Conservation (phyloP, 2,113 vertebrate species). For the Oreochromis aureus region DNA sequence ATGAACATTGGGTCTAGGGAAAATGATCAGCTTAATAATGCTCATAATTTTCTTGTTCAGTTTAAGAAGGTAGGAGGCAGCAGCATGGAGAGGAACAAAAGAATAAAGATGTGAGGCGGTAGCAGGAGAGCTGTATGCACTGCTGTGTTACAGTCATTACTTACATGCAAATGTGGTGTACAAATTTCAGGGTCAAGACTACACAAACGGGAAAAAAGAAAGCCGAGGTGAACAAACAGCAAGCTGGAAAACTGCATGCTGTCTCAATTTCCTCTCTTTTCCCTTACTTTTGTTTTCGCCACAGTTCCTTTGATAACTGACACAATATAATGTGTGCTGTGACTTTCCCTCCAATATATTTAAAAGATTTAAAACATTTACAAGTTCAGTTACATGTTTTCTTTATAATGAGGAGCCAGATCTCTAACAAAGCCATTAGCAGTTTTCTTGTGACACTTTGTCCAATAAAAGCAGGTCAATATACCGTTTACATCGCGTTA, state of each 20-base stretch:
- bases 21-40: background rate
- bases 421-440: background rate
- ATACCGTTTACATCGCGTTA: background rate
- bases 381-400: background rate
- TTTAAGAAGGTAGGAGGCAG: background rate
- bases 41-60: background rate
- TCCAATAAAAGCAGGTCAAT: background rate
- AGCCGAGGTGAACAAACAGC: background rate
- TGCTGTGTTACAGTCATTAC: conserved; percentile 11
- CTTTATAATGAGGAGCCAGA: background rate
- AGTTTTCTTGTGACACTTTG: background rate
- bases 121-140: background rate
- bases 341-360: background rate
- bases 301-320: background rate
- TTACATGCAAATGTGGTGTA: background rate
- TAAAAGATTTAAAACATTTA: background rate
- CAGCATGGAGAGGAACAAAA: background rate
- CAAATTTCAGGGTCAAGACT: background rate
- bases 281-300: background rate
- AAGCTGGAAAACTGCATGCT: background rate
- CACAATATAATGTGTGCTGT: background rate
- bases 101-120: background rate
- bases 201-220: background rate
- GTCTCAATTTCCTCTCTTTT: background rate
- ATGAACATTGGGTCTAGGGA: background rate